These are phyloP conservation scores for Oenanthe melanoleuca DNA, from an alignment of 2,113 vertebrate species.

Conservation along the genomic window DNA sequence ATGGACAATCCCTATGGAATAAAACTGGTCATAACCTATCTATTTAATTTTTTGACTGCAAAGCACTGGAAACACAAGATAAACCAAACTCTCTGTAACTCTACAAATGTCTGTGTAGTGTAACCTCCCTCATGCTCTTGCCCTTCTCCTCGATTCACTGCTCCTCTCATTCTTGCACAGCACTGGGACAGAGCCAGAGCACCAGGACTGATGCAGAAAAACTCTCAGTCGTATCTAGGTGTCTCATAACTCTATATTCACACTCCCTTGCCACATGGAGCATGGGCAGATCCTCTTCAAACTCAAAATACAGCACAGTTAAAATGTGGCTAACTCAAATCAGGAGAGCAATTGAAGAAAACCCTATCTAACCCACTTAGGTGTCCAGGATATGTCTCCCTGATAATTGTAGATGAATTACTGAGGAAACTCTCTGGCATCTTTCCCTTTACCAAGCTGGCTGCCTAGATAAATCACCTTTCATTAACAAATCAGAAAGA, in stretches of 20 bases:
- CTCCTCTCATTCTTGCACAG: not conserved
- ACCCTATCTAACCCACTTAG: not conserved
- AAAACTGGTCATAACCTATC: not conserved
- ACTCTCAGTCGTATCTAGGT: not conserved
- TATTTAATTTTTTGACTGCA: not conserved
- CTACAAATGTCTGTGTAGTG: not conserved
- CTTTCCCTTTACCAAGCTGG: not conserved
- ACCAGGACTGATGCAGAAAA: not conserved
- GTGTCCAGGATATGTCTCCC: not conserved
- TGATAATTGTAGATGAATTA: not conserved
- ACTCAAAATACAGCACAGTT: not conserved
- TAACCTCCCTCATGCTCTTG: not conserved
- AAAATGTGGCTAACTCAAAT: not conserved
- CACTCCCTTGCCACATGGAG: no score
- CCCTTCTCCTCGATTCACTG: fast-evolving
- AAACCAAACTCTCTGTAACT: not conserved
- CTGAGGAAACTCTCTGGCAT: not conserved
- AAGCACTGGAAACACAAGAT: not conserved
- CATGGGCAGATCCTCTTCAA: not conserved
- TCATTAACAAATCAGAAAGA: not conserved
- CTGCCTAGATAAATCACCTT: not conserved
- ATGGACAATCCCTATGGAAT: not conserved
- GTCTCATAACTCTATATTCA: not conserved
- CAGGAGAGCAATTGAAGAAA: not conserved
- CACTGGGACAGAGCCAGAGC: not conserved